Base-by-base conservation (phyloP, 2,888 invertebrate genomes). In the Euzophera pinguis region DNA sequence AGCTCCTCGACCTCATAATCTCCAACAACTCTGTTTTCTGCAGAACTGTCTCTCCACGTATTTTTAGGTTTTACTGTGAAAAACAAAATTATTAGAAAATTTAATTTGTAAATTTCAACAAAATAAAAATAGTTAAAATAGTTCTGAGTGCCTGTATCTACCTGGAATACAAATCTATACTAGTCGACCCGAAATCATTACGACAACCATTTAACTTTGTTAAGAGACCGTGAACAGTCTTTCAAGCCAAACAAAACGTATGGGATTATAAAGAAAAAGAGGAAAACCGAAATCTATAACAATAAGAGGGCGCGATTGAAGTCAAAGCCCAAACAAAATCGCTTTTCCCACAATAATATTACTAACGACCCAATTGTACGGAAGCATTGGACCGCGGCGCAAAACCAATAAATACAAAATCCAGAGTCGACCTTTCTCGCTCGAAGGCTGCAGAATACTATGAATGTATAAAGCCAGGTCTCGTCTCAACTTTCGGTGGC, bases 1-100 rank as follows among this genome's bases (percentile, higher is more conserved):
- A 94, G 94, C 83, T 94, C 94, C 84, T 94, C 94, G 64, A 94
- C 91, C 69, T 93, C 94, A 80, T 94, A 94, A 85, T 94, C 95
- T 63, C 91, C 91, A 61, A 92, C 86, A 62, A 92, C 91, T 84
- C 93, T 91, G 74, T 92, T 91, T 73, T 93, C 92, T 58, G 92
- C 87, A 34, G 90, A 85, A 59, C 81, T 82, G 70, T 92, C 91
- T 58, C 90, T 85, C 85, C 91, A 90, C 61, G 91, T 91, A 73
- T 91, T 92, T 78, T 90, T 90, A 67, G 91, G 89, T 79, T 91
- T 91, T 71, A 91, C 92, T 92, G 45, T 10, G 32, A 16, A 13
- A 45, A 10, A 3, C 5, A 22, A 22, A 22, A 22, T 22, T 22
- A 22, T 22, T 22, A 22, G 5, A 3, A 3, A 22, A 22, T 22